Percentiles rank a stretch among this genome's conserved stretches.
These are phyloP conservation scores for Tokudaia tokunoshimensis DNA, from an alignment of 2,797 vertebrate species.

Conservation along the genomic window DNA sequence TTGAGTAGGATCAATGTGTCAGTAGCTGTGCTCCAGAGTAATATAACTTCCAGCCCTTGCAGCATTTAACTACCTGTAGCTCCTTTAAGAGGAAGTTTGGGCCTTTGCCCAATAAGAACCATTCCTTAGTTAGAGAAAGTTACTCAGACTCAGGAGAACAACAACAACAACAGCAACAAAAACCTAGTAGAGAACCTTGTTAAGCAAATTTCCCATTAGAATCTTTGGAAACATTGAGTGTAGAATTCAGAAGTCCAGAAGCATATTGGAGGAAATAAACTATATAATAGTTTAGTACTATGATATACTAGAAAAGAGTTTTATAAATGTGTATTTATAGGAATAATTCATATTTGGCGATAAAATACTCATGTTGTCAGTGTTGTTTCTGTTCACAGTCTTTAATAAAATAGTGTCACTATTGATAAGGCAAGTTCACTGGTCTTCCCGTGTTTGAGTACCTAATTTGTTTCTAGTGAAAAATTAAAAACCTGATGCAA, in stretches of 20 bases:
- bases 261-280: not conserved
- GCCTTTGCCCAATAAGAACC: not conserved
- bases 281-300: not conserved
- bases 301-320: conserved; percentile 15
- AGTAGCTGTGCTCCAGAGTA: not conserved
- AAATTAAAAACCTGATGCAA: conserved; percentile 52
- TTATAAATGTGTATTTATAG: not conserved
- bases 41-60: not conserved
- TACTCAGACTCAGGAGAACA: not conserved
- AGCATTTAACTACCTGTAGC: not conserved
- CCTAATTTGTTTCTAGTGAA: conserved; percentile 55
- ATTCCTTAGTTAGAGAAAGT: not conserved
- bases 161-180: not conserved
- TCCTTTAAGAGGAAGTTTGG: not conserved
- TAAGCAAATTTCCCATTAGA: not conserved
- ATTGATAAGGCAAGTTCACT: conserved; percentile 31
- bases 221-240: conserved; percentile 23
- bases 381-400: not conserved
- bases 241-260: conserved; percentile 25
- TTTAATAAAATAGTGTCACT: conserved; percentile 43
- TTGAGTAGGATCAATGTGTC: not conserved
- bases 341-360: not conserved
- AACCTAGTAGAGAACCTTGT: not conserved
- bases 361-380: not conserved
- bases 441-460: conserved; percentile 49